Conservation (phyloP, 2,113 vertebrate genomes). For the Alouatta palliata region DNA sequence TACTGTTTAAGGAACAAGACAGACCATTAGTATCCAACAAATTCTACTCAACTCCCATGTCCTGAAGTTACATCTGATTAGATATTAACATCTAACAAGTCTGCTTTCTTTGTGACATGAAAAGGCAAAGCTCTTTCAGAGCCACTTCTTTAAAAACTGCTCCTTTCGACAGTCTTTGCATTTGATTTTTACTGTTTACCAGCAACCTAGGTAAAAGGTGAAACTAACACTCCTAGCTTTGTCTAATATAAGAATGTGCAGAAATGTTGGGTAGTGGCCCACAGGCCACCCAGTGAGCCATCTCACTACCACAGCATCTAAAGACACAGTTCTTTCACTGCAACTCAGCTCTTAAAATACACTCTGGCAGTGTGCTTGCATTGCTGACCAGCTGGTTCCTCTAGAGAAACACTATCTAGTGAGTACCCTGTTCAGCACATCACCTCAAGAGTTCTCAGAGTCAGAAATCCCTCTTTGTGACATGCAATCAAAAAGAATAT, state of each 20-base stretch:
- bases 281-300: not conserved
- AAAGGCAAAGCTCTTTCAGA: not conserved
- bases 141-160: not conserved
- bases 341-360: not conserved
- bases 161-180: not conserved
- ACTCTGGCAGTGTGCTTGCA: not conserved
- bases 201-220: not conserved
- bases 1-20: slow-evolving; percentile 33
- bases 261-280: not conserved
- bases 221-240: not conserved
- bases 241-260: not conserved
- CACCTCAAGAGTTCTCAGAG: not conserved
- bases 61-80: not conserved
- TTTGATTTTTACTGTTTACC: slow-evolving; percentile 35
- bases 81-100: not conserved
- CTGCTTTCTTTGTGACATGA: not conserved
- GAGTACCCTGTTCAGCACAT: not conserved
- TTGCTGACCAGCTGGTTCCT: not conserved
- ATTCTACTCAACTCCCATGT: not conserved
- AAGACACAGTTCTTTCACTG: not conserved
- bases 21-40: not conserved
- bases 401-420: not conserved
- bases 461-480: not conserved
- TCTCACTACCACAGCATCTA: not conserved
- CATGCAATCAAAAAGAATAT: not conserved